Conservation (phyloP, 2,797 vertebrate species). For the Lycodopsis pacificus region DNA sequence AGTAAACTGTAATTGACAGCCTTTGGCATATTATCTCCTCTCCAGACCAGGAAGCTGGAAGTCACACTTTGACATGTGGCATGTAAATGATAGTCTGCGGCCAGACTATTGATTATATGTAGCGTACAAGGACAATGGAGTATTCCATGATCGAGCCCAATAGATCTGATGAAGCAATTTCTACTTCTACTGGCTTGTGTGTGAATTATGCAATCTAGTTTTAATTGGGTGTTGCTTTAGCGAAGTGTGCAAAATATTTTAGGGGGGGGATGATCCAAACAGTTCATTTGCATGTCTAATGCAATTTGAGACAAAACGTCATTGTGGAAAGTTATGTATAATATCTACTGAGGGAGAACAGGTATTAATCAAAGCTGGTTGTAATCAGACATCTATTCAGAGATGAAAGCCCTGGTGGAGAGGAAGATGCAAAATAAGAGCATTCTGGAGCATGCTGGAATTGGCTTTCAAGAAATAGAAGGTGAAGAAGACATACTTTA, state of each 20-base stretch:
- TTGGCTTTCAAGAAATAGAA: neutral
- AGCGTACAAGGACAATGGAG: neutral
- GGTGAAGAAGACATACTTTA: neutral
- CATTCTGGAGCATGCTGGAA: neutral
- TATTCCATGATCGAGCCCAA: neutral
- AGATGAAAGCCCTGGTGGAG: neutral
- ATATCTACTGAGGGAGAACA: constrained; percentile 16
- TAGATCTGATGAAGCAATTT: neutral
- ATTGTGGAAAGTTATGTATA: constrained; percentile 15
- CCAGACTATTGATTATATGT: constrained; percentile 44
- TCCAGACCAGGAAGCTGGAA: constrained; percentile 13
- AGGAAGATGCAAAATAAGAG: constrained; percentile 8
- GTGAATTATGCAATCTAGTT: neutral
- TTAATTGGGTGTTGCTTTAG: neutral
- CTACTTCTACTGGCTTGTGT: neutral
- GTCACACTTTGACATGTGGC: constrained; percentile 17
- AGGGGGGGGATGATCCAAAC: neutral
- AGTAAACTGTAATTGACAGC: constrained; percentile 22
- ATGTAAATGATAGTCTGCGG: constrained; percentile 47
- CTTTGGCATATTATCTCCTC: constrained; percentile 9
- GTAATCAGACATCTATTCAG: constrained; percentile 37
- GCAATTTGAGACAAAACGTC: neutral
- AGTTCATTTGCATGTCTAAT: constrained; percentile 23
- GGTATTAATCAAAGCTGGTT: constrained; percentile 37
- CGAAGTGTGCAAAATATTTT: constrained; percentile 20